Evolutionary conservation across 2,797 vertebrate genomes (phyloP).

Genomic region (Morelia viridis): DNA sequence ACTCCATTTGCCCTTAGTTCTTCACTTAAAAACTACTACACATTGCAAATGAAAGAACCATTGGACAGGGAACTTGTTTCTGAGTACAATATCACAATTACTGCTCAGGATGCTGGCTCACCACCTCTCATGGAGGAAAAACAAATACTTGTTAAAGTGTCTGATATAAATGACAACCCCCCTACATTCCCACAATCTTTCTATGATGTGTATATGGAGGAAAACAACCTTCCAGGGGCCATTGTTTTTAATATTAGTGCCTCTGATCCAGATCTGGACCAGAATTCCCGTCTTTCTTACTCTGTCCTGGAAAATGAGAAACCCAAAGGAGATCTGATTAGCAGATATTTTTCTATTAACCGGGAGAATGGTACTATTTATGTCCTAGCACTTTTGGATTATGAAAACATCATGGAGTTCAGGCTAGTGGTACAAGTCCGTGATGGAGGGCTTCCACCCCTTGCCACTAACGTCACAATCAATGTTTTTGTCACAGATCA

Average conservation of each 20-base stretch:
- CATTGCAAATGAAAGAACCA: constrained; percentile 74
- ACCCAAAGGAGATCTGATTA: constrained; percentile 56
- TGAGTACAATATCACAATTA: constrained; percentile 80
- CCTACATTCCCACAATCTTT: constrained; percentile 77
- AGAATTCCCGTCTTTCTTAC: constrained; percentile 77
- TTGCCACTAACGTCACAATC: constrained; percentile 77
- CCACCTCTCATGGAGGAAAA: constrained; percentile 78
- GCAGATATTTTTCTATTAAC: constrained; percentile 87
- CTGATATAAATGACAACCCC: constrained; percentile 86
- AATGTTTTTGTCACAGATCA: constrained; percentile 78
- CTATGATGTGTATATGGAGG: constrained; percentile 82
- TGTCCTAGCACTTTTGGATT: constrained; percentile 86
- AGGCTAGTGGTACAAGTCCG: constrained; percentile 75
- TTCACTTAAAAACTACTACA: constrained; percentile 78
- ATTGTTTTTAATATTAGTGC: constrained; percentile 83
- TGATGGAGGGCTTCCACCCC: constrained; percentile 73
- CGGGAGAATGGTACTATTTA: constrained; percentile 87
- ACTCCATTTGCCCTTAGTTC: constrained; percentile 76
- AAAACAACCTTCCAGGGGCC: constrained; percentile 81
- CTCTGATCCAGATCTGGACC: constrained; percentile 78
- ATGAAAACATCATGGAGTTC: constrained; percentile 86
- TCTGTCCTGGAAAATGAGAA: constrained; percentile 69
- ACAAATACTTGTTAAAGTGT: constrained; percentile 77
- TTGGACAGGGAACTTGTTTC: constrained; percentile 78
- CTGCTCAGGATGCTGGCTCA: constrained; percentile 78